Conservation (phyloP, 2,113 vertebrate genomes). For the Talpa occidentalis region DNA sequence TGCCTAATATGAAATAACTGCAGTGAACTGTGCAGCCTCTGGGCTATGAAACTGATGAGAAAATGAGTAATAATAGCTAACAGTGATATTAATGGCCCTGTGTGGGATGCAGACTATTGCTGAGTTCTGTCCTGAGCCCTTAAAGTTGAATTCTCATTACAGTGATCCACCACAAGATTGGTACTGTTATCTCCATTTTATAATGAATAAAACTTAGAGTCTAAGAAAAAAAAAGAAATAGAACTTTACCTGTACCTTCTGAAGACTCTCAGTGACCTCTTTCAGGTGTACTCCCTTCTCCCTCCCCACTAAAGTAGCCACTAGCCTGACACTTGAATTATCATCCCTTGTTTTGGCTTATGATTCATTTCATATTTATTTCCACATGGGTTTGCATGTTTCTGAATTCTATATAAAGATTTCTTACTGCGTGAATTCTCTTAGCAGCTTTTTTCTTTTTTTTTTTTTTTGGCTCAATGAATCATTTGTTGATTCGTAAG, state of each 20-base stretch:
- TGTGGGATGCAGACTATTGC: not conserved
- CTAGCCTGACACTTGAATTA: not conserved
- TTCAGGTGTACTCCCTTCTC: not conserved
- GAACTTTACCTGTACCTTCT: not conserved
- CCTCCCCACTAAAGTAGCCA: not conserved
- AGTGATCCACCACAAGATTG: not conserved
- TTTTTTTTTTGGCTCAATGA: not conserved
- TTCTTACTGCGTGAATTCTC: not conserved
- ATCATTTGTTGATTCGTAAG: not conserved
- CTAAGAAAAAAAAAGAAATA: not conserved
- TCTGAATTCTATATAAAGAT: not conserved
- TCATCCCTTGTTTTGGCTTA: not conserved
- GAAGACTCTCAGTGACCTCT: not conserved
- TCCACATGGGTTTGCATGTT: not conserved
- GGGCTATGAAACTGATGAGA: not conserved
- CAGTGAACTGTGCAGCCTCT: not conserved
- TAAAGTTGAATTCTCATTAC: slow-evolving; percentile 8
- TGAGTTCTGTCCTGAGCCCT: not conserved
- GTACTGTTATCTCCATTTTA: not conserved
- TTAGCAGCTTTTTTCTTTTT: not conserved
- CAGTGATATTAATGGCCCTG: not conserved
- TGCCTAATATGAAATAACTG: not conserved
- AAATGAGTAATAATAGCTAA: slow-evolving; percentile 15
- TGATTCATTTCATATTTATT: not conserved
- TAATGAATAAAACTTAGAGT: not conserved